Percentiles rank a stretch among this genome's conserved stretches.
Conservation (phyloP, 2,113 vertebrate genomes). For the Syngnathoides biaculeatus region DNA sequence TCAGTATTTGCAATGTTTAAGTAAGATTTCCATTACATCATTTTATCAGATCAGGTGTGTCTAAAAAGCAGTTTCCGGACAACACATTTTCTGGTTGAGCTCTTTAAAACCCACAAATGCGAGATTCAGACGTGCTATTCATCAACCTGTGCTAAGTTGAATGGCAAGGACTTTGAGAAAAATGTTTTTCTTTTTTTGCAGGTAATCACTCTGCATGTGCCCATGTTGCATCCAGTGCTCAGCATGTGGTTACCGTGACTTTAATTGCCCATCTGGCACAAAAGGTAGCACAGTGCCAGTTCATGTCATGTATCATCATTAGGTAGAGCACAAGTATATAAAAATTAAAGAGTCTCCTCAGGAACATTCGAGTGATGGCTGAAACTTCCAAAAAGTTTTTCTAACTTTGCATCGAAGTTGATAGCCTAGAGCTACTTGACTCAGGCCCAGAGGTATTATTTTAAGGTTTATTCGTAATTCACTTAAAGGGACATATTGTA, state of each 20-base stretch:
- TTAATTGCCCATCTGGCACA: conserved; percentile 64
- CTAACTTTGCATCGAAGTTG: background rate
- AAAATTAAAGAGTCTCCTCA: conserved; percentile 9
- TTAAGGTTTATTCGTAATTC: background rate
- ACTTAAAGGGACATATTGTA: too few species aligned
- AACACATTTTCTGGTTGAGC: background rate
- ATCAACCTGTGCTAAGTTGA: background rate
- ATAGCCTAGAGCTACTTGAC: conserved; percentile 3
- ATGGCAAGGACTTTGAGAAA: conserved; percentile 36
- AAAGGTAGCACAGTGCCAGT: conserved; percentile 23
- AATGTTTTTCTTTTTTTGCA: conserved; percentile 29
- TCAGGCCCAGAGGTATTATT: background rate
- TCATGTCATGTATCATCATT: conserved; percentile 25
- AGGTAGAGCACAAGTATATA: conserved; percentile 19
- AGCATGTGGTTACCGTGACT: conserved; percentile 45
- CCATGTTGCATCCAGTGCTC: conserved; percentile 53
- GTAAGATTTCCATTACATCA: background rate
- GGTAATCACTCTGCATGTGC: conserved; percentile 55
- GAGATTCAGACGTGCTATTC: background rate
- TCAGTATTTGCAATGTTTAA: too few species aligned
- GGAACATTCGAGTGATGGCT: conserved; percentile 7
- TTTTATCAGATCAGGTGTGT: background rate
- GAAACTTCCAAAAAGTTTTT: conserved; percentile 6
- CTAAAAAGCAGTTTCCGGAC: background rate
- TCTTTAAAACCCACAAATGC: conserved; percentile 17